These are phyloP conservation scores for Allygus modestus DNA, from an alignment of 2,888 invertebrate species.

Conservation along the genomic window DNA sequence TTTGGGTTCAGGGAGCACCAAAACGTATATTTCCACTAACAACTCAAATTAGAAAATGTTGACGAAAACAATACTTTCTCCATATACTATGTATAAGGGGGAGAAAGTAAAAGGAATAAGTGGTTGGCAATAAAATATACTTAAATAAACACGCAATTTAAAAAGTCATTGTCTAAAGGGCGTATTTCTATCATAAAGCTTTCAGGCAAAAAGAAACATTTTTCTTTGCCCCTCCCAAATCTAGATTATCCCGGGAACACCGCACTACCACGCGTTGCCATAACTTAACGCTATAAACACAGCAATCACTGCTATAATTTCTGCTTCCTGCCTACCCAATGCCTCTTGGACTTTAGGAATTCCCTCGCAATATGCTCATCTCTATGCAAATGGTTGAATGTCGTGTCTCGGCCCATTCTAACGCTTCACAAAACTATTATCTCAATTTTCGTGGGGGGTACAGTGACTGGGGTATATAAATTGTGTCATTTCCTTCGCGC, in stretches of 20 bases:
- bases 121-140: too few relatives aligned
- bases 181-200: too few relatives aligned
- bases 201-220: background rate
- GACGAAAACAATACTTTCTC: too few relatives aligned
- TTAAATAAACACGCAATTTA: too few relatives aligned
- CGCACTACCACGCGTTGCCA: background rate
- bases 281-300: conserved; percentile 26
- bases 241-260: background rate
- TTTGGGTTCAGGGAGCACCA: too few relatives aligned
- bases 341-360: background rate
- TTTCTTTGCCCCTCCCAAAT: background rate
- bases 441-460: conserved; percentile 20
- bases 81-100: too few relatives aligned
- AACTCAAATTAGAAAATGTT: too few relatives aligned
- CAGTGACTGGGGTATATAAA: conserved; percentile 3
- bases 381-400: conserved; percentile 33
- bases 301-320: conserved; percentile 27
- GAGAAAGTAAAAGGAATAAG: too few relatives aligned
- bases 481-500: background rate
- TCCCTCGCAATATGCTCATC: conserved; percentile 28
- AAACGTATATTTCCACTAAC: too few relatives aligned
- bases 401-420: background rate
- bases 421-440: conserved; percentile 35
- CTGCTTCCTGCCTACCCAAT: background rate
- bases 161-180: too few relatives aligned